Evolutionary conservation across 37 sponge, comb jelly and placozoan genomes (phyloP).

Genomic region (Cladorhizidae sp.): DNA sequence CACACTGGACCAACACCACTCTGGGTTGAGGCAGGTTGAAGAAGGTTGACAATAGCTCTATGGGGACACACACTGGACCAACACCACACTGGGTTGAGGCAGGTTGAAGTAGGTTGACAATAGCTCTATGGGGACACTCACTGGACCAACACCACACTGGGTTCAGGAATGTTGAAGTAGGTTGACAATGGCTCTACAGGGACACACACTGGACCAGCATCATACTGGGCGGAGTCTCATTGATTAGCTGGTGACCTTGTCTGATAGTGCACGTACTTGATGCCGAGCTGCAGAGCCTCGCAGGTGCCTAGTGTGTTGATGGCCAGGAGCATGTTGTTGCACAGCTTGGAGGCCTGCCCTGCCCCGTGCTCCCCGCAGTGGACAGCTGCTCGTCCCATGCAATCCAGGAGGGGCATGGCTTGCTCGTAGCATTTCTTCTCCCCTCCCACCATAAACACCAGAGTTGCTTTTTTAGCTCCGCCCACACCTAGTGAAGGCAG

Average conservation of each 20-base stretch:
- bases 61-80: no score
- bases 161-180: neutral
- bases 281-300: conserved; percentile 91
- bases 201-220: neutral
- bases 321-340: conserved; percentile 98
- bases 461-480: conserved; percentile 81
- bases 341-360: conserved; percentile 88
- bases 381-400: conserved; percentile 94
- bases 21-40: no score
- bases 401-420: conserved; percentile 78
- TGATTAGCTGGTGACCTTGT: neutral
- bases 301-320: conserved; percentile 93
- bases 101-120: no score
- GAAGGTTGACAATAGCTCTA: no score
- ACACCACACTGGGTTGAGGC: no score
- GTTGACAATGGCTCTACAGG: neutral
- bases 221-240: no score
- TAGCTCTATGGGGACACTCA: neutral
- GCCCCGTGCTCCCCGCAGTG: conserved; percentile 82
- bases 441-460: conserved; percentile 98
- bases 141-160: no score
- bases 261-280: conserved; percentile 46
- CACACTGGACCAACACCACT: no score
- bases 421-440: conserved; percentile 56
- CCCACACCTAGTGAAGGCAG: conserved; percentile 71